A percentile compares a stretch with the other conserved stretches of the same genome.
phyloP scores from a whole-genome alignment of 2,797 vertebrate genomes.

The Microctenopoma steveboyesi region DNA sequence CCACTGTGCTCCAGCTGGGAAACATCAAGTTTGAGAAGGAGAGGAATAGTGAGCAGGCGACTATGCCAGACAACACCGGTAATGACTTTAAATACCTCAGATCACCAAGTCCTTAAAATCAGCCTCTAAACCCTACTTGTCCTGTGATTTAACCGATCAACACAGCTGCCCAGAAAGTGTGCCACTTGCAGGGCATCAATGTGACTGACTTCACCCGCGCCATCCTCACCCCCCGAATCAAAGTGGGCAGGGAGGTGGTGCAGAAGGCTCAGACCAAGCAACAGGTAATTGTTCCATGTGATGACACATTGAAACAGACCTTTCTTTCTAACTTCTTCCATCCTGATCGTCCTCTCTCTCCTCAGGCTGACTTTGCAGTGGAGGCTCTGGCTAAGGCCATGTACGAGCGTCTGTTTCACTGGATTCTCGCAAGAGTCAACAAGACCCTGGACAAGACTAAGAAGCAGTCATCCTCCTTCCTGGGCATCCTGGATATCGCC shows the following conservation, averaged over 20 bases:
- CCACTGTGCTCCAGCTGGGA: slow-evolving; percentile 93
- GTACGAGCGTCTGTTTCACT: slow-evolving; percentile 94
- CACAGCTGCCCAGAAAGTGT: slow-evolving; percentile 95
- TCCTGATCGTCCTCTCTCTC: not conserved
- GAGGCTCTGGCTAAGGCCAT: slow-evolving; percentile 97
- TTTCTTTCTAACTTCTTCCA: too few relatives aligned
- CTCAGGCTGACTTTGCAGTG: slow-evolving; percentile 92
- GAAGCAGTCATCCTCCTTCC: slow-evolving; percentile 92
- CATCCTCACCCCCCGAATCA: slow-evolving; percentile 95
- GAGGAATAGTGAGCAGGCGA: slow-evolving; percentile 95
- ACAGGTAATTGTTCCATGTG: slow-evolving; percentile 81
- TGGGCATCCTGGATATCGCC: slow-evolving; percentile 97
- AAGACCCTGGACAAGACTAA: slow-evolving; percentile 97
- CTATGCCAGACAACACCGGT: slow-evolving; percentile 98
- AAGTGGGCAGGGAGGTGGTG: slow-evolving; percentile 95
- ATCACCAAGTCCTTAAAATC: rapidly evolving
- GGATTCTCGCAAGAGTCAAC: slow-evolving; percentile 93
- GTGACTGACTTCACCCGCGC: slow-evolving; percentile 96
- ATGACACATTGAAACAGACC: too few relatives aligned
- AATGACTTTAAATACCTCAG: not conserved
- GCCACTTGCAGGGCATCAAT: slow-evolving; percentile 94
- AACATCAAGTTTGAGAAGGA: slow-evolving; percentile 98
- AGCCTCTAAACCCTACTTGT: not conserved
- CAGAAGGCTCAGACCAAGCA: slow-evolving; percentile 99
- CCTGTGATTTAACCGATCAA: not conserved